Evolutionary conservation across 2,113 vertebrate species (phyloP), one percentile per base, ranked within the genome.

Genomic region (Podocnemis expansa): DNA sequence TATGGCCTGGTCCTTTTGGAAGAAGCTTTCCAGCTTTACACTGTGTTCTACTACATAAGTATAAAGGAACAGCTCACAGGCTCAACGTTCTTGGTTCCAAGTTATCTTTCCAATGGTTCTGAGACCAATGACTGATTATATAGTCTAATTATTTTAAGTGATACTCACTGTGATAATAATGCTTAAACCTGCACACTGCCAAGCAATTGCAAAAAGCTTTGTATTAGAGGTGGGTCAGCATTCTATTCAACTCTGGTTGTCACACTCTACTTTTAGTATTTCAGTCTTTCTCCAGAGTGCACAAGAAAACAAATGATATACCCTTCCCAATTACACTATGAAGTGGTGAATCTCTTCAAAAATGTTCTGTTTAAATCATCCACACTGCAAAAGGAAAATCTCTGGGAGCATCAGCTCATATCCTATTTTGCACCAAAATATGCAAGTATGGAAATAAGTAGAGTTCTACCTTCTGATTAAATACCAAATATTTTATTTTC

Each of bases 91-190:
- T 24, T 14, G 47, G 17, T 78, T 82, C 56, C 52, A 78, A 25
- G 19, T 19, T 73, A 21, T 25, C 70, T 11, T 2, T 51, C 9
- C 5, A n/a, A n/a, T 21, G 86, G 41, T 19, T 67, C 58, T 82
- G 78, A 82, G 58, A 13, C 19, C 73, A 80, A 34, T 52, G 6
- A 45, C 8, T n/a, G 29, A 38, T 21, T 31, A 1, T 27, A 52
- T 78, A 16, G 73, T 31, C 24, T 16, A 4, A 41, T 22, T 43
- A 10, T 25, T 87, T 80, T 13, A 82, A 85, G 34, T 54, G 16
- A 56, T 21, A 17, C 3, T 6, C 9, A 14, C 54, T 60, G 43
- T 7, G 3, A 16, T 85, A 41, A 51, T 0, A 41, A 51, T 0
- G 0, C 47, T 49, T 60, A 31, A 16, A 82, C 47, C 12, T 67